Evolutionary conservation across 2,888 invertebrate genomes (phyloP), one percentile per base, ranked within the genome.

Genomic region (Eristalinus aeneus): DNA sequence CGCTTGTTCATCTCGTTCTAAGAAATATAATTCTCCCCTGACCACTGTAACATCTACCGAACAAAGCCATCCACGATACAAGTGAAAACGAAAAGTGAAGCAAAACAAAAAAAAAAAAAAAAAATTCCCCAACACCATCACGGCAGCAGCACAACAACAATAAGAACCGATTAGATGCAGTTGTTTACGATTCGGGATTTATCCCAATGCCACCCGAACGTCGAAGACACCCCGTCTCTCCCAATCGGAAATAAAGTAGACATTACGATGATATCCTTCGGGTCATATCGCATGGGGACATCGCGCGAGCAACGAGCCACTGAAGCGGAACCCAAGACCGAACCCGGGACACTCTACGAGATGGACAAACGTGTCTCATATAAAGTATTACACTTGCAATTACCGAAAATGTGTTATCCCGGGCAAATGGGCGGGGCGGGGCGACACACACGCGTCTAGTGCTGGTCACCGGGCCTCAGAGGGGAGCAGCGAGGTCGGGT

Each of bases 121-220:
- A 16, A 39, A 53, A 2, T 2, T 20, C 10, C 46, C 6, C 53
- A 58, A 61, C 27, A 81, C 71, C 16, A 67, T 58, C 65, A 54
- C 65, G 32, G 39, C 46, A 46, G 16, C 11, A 46, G n/a, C 46
- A 46, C 16, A 46, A 46, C 46, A 46, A 79, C 86, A 88, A 88
- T 88, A 89, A 89, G 86, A 88, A 88, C 88, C 89, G 91, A 91
- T 91, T 91, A 91, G 90, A 90, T 91, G 91, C 90, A 91, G 91
- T 91, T 91, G 91, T 91, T 91, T 91, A 91, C 88, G 91, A 90
- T 90, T 90, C 90, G 89, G 90, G 91, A 91, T 91, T 91, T 90
- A 82, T 80, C 61, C 81, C 16, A n/a, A 3, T n/a, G 8, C 4
- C n/a, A 16, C 16, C 16, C 16, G 8, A 46, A 27, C 27, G 5